Percentiles rank a stretch among this genome's conserved stretches.
These are phyloP conservation scores for Parnassius smintheus DNA, from an alignment of 2,888 invertebrate genomes.

Conservation along the genomic window DNA sequence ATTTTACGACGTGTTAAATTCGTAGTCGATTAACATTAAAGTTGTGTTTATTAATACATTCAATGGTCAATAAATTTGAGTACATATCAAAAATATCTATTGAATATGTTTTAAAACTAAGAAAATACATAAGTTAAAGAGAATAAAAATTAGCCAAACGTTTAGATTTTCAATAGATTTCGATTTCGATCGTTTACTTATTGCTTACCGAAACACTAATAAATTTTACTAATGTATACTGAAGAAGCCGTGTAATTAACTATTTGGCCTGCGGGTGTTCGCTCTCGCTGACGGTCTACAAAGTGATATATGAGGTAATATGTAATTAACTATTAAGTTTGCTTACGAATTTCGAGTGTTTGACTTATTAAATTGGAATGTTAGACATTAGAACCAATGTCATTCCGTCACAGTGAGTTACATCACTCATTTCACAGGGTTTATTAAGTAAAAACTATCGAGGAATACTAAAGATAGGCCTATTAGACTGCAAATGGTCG, in stretches of 20 bases:
- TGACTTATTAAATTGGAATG: slow-evolving; percentile 23
- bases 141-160: slow-evolving; percentile 8
- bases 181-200: slow-evolving; percentile 34
- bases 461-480: no score
- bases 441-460: no score
- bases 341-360: slow-evolving; percentile 27
- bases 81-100: slow-evolving; percentile 9
- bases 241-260: slow-evolving; percentile 51
- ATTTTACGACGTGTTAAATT: neutral
- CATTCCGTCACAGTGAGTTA: no score
- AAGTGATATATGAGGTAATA: slow-evolving; percentile 30
- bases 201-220: slow-evolving; percentile 31
- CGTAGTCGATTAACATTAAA: slow-evolving; percentile 7
- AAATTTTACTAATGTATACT: slow-evolving; percentile 42
- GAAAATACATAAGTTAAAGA: slow-evolving; percentile 2
- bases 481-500: no score
- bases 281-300: slow-evolving; percentile 25
- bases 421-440: no score
- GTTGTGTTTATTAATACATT: slow-evolving; percentile 5
- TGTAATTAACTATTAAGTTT: slow-evolving; percentile 36
- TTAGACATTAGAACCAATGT: slow-evolving; percentile 19
- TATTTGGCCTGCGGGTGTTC: slow-evolving; percentile 39
- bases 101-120: slow-evolving; percentile 17
- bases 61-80: slow-evolving; percentile 6
- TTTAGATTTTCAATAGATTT: slow-evolving; percentile 24